Base-by-base conservation (phyloP, 1,140 invertebrate species). In the Limonius californicus region DNA sequence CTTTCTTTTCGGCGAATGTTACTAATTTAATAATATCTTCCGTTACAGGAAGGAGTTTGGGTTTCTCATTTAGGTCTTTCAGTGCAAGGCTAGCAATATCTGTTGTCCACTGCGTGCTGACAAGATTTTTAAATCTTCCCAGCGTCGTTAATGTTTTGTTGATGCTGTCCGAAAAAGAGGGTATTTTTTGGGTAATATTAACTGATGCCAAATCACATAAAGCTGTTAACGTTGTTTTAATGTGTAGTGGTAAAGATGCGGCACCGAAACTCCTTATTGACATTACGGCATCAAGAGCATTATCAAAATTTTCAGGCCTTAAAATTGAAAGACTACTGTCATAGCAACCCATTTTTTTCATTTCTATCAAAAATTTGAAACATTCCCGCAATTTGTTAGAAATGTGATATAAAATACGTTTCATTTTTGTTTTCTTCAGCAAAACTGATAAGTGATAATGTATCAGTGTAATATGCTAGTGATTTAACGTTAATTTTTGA, bases 51-150 rank as follows among this genome's bases (percentile, higher is more conserved):
- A 68, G 30, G 8, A 68, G 27, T 50, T 60, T 63, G 2, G 63
- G 63, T 43, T 61, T 63, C 57, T 68, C 64, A 50, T 69, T 69
- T 45, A 68, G 42, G 61, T 66, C 45, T 68, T 65, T 68, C 7
- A 68, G 42, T 19, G 66, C 66, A 18, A 69, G 27, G 53, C 63
- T 68, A 7, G 58, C 57, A 6, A 68, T 35, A 55, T 69, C 68
- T 12, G 60, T 50, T 20, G 61, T 63, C 63, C 68, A 69, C 12
- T 69, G 63, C 20, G 21, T 61, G 35, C 59, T 42, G 18, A 68
- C 59, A 47, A 69, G 30, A 27, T 65, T 54, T 60, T 54, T 68
- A 16, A 68, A 42, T 18, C 63, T 35, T 59, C 62, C 64, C 12
- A 61, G 54, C n/a, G 64, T 45, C 54, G 50, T 61, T 21, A 69